A percentile compares a stretch with the other conserved stretches of the same genome.
phyloP scores from a whole-genome alignment of 2,113 vertebrate genomes.

The Panthera leo region DNA sequence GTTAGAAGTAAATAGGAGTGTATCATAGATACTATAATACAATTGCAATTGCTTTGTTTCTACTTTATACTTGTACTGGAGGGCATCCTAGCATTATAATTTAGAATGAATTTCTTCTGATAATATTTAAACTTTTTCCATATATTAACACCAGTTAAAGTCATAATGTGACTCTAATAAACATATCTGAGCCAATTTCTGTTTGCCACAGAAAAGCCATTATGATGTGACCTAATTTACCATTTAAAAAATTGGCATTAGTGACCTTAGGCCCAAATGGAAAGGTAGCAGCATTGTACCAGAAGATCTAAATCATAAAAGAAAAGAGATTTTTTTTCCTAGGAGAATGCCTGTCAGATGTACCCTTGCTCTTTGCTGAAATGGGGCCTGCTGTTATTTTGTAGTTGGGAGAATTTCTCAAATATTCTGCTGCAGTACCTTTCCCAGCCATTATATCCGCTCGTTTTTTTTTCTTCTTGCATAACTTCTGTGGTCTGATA shows the following conservation, averaged over 20 bases:
- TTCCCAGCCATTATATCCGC: neutral
- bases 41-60: neutral
- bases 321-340: neutral
- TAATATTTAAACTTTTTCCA: neutral
- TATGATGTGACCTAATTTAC: conserved; percentile 14
- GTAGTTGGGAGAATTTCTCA: neutral
- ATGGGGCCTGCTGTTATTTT: neutral
- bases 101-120: conserved; percentile 37
- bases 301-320: neutral
- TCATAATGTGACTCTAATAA: neutral
- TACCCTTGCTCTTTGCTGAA: neutral
- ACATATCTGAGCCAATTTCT: neutral
- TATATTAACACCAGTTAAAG: neutral
- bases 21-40: neutral
- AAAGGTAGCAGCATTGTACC: neutral
- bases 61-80: conserved; percentile 32
- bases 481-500: neutral
- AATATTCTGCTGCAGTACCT: neutral
- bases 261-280: neutral
- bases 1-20: neutral
- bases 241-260: conserved; percentile 3
- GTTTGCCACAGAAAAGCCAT: neutral
- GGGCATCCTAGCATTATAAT: neutral
- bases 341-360: neutral
- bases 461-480: neutral